phyloP scores from a whole-genome alignment of 2,113 vertebrate genomes.

The Talpa occidentalis region DNA sequence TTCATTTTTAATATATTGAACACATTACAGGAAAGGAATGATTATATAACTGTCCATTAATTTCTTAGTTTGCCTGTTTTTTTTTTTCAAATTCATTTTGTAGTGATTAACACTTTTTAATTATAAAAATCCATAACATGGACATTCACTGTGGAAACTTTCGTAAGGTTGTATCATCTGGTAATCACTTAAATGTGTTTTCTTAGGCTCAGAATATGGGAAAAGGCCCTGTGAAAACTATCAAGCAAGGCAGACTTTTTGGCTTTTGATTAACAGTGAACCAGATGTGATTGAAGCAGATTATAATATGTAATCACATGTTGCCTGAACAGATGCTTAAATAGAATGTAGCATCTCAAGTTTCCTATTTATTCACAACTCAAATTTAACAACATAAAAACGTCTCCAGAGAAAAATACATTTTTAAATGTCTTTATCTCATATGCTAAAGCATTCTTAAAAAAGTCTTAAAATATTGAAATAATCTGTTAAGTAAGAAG shows the following conservation, averaged over 20 bases:
- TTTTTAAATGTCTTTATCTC: conserved; percentile 22
- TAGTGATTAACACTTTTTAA: background rate
- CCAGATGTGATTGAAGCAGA: conserved; percentile 22
- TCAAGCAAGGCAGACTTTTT: background rate
- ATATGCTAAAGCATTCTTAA: background rate
- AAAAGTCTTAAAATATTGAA: conserved; percentile 7
- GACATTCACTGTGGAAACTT: background rate
- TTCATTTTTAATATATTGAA: conserved; percentile 50
- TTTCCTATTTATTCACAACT: conserved; percentile 51
- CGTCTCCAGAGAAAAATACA: conserved; percentile 49
- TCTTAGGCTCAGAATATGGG: conserved; percentile 8
- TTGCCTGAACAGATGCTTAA: conserved; percentile 46
- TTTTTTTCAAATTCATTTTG: background rate
- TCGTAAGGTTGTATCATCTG: background rate
- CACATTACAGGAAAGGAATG: background rate
- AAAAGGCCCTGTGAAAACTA: background rate
- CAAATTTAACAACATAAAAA: background rate
- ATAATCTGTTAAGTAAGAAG: background rate
- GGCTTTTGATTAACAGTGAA: conserved; percentile 10
- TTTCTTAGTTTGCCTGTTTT: background rate
- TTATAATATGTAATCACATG: conserved; percentile 39
- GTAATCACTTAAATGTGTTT: conserved; percentile 2
- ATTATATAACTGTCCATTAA: background rate
- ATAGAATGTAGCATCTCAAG: conserved; percentile 34
- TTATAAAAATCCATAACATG: conserved; percentile 16